Percentiles rank a stretch among this genome's conserved stretches.
These are phyloP conservation scores for Avahi laniger DNA, from an alignment of 2,797 vertebrate species.

Conservation along the genomic window DNA sequence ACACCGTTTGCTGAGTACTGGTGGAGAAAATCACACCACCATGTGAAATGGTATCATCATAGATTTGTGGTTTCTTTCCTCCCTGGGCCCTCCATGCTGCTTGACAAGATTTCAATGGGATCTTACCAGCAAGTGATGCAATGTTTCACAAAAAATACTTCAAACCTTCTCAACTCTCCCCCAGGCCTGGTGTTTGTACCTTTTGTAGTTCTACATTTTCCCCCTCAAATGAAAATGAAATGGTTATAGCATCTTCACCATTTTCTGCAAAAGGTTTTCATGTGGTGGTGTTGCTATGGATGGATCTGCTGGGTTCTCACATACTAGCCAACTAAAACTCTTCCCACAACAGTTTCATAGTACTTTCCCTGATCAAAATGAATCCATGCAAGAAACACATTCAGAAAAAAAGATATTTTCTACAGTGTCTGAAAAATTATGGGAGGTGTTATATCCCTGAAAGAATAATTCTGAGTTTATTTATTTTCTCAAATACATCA, in stretches of 20 bases:
- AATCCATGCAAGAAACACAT: neutral
- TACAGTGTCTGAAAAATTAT: neutral
- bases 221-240: neutral
- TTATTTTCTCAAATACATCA: neutral
- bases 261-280: neutral
- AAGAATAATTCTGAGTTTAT: neutral
- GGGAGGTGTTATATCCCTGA: neutral
- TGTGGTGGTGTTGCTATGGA: neutral
- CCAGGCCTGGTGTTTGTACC: neutral
- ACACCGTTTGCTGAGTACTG: neutral
- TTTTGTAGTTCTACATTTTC: neutral
- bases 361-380: neutral
- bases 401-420: neutral
- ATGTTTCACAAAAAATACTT: neutral
- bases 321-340: neutral
- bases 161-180: neutral
- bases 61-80: neutral
- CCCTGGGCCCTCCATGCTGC: neutral
- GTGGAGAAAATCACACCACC: neutral
- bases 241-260: neutral
- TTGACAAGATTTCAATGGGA: neutral
- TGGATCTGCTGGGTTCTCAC: neutral
- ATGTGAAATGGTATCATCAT: neutral
- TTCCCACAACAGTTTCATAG: neutral
- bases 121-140: neutral